Conservation (phyloP, 2,888 invertebrate species). For the Brenthis ino region DNA sequence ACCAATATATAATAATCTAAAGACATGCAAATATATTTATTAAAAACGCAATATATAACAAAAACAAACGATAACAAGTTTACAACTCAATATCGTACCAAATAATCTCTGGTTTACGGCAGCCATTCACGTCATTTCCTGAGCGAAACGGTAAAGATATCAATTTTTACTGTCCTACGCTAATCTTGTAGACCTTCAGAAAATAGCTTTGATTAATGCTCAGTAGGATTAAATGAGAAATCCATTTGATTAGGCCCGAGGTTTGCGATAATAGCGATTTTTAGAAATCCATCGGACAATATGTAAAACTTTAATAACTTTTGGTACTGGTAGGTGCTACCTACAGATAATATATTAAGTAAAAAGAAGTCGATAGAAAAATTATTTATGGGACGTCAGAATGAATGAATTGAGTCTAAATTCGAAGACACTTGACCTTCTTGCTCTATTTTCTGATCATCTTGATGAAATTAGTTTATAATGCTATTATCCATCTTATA, state of each 20-base stretch:
- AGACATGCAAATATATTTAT: conserved; percentile 22
- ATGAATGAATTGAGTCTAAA: too few species aligned
- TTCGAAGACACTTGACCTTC: too few species aligned
- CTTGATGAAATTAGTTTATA: too few species aligned
- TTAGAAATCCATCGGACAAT: conserved; percentile 11
- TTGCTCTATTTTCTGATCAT: too few species aligned
- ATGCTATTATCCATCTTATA: too few species aligned
- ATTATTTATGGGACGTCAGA: too few species aligned
- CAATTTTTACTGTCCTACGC: conserved; percentile 44
- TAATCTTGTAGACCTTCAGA: conserved; percentile 62
- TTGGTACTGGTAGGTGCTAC: too few species aligned
- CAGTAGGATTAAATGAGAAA: conserved; percentile 59
- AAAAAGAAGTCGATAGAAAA: too few species aligned
- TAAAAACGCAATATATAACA: neutral
- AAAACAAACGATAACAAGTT: conserved; percentile 18
- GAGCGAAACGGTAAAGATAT: conserved; percentile 45
- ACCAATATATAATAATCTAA: conserved; percentile 38
- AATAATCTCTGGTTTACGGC: conserved; percentile 27
- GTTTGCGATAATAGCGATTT: conserved; percentile 55
- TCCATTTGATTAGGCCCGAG: conserved; percentile 63
- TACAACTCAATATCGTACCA: conserved; percentile 12
- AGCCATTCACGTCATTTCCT: conserved; percentile 33
- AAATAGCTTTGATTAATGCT: conserved; percentile 70
- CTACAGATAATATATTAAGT: too few species aligned
- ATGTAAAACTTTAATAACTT: neutral